Evolutionary conservation across 2,797 vertebrate genomes (phyloP), one percentile per base, ranked within the genome.

Genomic region (Macropodus opercularis): DNA sequence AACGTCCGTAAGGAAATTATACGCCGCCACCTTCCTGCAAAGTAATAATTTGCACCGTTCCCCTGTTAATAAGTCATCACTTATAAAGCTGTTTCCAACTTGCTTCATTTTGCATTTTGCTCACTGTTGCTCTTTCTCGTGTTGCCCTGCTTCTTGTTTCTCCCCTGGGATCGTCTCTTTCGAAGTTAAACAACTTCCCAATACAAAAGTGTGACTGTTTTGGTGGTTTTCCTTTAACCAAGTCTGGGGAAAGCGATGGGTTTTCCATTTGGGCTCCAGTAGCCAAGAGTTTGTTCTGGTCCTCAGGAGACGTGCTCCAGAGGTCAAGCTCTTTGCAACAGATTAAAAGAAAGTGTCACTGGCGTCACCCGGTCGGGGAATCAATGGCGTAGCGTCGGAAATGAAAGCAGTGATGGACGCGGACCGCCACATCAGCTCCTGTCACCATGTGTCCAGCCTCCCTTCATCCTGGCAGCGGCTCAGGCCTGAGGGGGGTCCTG

Each of bases 311-410:
- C 46, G 44, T 36, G 78, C 71, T 68, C 77, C 6, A 3, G 60
- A 29, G 87, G 87, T 87, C 85, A 79, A 61, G 80, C 79, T 87
- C 78, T 83, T 83, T 84, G 83, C 80, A 81, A 47, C 79, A 83
- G 85, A 90, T 90, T 89, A 89, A 91, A 90, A 85, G 80, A 79
- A 72, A 73, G 77, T 83, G 83, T 83, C 80, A 85, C 73, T 69
- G 53, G 56, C 81, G 87, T 88, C 85, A 80, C 69, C 80, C 77
- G 14, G 71, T 72, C 63, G 11, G 81, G 78, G 80, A 84, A 88
- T 86, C 86, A 63, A 87, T 83, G 77, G 83, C 60, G 21, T 31
- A 38, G 78, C 59, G 52, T 54, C 57, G 74, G 85, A 89, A 89
- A 92, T 89, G 84, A 89, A 90, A 86, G 87, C 76, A 50, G 77